Evolutionary conservation across 2,797 vertebrate genomes (phyloP).

Genomic region (Anas bernieri): DNA sequence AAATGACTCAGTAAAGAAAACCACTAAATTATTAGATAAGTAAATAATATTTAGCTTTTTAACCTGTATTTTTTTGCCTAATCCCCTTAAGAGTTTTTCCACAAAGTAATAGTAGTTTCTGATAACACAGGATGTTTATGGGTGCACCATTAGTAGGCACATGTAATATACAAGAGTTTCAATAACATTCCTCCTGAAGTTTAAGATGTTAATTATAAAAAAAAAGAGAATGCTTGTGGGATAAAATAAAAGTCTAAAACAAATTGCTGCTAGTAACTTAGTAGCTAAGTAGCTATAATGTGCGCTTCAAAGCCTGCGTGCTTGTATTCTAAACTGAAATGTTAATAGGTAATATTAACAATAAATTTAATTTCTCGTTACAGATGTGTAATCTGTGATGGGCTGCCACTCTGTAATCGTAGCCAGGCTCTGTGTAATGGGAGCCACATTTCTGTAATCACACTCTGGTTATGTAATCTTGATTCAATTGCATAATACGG

Average conservation of each 20-base stretch:
- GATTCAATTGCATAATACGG: slow-evolving; percentile 45
- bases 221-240: neutral
- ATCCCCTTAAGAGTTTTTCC: neutral
- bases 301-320: neutral
- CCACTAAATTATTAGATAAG: neutral
- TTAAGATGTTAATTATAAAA: neutral
- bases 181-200: neutral
- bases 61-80: neutral
- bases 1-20: slow-evolving; percentile 7
- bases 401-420: neutral
- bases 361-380: neutral
- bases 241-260: neutral
- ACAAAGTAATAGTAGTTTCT: neutral
- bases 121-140: neutral
- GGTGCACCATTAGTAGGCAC: neutral
- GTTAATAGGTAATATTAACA: neutral
- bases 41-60: neutral
- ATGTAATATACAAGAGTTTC: neutral
- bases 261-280: neutral
- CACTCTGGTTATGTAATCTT: slow-evolving; percentile 25
- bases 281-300: neutral
- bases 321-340: neutral
- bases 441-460: slow-evolving; percentile 31
- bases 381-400: neutral
- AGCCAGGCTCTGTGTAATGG: neutral